These are phyloP conservation scores for Redunca redunca DNA, from an alignment of 2,113 vertebrate species.

Conservation along the genomic window DNA sequence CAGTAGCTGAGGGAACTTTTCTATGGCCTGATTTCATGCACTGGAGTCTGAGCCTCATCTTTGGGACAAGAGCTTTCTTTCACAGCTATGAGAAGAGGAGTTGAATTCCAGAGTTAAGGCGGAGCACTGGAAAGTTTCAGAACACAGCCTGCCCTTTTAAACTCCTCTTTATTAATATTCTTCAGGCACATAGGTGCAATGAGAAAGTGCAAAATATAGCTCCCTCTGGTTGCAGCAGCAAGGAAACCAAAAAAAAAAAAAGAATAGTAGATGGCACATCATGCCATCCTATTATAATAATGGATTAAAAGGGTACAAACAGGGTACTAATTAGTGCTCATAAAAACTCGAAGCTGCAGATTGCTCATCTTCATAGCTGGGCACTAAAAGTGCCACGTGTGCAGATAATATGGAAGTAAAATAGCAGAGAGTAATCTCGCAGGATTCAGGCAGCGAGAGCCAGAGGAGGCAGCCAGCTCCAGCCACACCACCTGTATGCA, in stretches of 20 bases:
- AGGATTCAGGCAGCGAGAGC: not conserved
- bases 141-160: constrained; percentile 26
- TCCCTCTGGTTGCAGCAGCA: not conserved
- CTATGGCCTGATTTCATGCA: not conserved
- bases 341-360: not conserved
- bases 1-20: not conserved
- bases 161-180: constrained; percentile 29
- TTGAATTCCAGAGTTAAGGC: not conserved
- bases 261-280: not conserved
- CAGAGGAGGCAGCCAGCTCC: not conserved
- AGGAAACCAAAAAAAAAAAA: not conserved
- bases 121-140: not conserved
- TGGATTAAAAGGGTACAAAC: constrained; percentile 22
- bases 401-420: not conserved
- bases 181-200: not conserved
- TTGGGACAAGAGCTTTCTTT: not conserved
- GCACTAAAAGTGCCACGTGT: not conserved
- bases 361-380: constrained; percentile 1
- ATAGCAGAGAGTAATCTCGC: not conserved
- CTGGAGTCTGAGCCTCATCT: not conserved
- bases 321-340: constrained; percentile 4
- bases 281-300: not conserved
- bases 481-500: not conserved
- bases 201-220: constrained; percentile 11
- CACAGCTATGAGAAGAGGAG: not conserved